Percentiles rank a stretch among this genome's conserved stretches.
These are phyloP conservation scores for Oscarella lobularis DNA, from an alignment of 37 sponge, comb jelly and placozoan genomes.

Conservation along the genomic window DNA sequence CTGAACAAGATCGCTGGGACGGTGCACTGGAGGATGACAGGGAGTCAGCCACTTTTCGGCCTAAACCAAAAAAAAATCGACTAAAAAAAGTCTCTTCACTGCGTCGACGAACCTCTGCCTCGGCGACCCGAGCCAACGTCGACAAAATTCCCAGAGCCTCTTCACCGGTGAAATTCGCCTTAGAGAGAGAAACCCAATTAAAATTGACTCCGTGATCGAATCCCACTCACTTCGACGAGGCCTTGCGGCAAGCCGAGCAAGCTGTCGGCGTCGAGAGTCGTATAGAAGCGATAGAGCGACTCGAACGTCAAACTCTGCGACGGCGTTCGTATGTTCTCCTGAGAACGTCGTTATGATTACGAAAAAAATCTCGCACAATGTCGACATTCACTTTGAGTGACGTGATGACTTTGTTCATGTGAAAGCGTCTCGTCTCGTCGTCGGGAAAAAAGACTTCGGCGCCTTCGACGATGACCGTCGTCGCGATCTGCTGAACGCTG, in stretches of 20 bases:
- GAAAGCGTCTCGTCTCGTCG: slow-evolving; percentile 35
- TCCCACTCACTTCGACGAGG: too few species aligned
- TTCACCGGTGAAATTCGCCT: neutral
- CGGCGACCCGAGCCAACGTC: neutral
- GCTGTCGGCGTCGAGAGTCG: neutral
- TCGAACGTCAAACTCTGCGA: neutral
- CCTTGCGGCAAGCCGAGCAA: neutral
- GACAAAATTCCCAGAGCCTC: neutral
- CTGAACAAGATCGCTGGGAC: neutral
- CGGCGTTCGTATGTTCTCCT: neutral
- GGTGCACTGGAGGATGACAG: neutral
- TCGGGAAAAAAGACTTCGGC: slow-evolving; percentile 75
- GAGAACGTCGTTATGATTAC: too few species aligned
- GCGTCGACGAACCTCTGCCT: neutral
- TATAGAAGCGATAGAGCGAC: neutral
- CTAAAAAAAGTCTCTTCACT: too few species aligned
- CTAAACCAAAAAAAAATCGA: neutral
- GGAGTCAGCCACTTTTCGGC: neutral
- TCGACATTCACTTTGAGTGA: too few species aligned
- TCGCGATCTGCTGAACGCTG: slow-evolving; percentile 23
- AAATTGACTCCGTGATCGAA: too few species aligned
- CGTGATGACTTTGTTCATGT: slow-evolving; percentile 50
- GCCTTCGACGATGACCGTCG: slow-evolving; percentile 49
- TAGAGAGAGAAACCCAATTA: too few species aligned
- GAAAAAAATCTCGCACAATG: too few species aligned